A percentile compares a stretch with the other conserved stretches of the same genome.
Conservation (phyloP, 2,888 invertebrate species). For the Suillia variegata region DNA sequence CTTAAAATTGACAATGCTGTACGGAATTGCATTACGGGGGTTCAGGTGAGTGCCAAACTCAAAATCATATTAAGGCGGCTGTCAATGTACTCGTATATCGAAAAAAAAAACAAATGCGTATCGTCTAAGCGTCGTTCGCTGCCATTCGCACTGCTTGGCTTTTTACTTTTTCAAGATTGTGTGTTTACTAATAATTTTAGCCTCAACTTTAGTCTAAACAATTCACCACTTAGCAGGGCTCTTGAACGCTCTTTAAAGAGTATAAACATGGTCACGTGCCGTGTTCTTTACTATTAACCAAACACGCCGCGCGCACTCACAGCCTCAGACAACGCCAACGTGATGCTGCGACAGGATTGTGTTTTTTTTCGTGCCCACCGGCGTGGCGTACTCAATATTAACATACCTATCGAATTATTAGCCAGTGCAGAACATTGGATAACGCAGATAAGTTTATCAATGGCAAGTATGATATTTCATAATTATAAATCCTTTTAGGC, state of each 20-base stretch:
- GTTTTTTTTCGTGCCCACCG: conserved; percentile 27
- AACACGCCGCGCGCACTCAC: too few species aligned
- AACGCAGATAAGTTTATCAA: conserved; percentile 41
- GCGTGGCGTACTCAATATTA: conserved; percentile 42
- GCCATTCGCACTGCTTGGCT: conserved; percentile 54
- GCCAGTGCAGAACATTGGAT: conserved; percentile 55
- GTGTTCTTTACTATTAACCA: conserved; percentile 30
- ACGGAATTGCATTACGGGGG: conserved; percentile 40
- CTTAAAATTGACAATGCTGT: conserved; percentile 16
- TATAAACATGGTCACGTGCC: conserved; percentile 61
- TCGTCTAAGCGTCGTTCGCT: conserved; percentile 49
- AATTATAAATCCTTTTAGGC: conserved; percentile 52
- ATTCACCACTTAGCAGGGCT: conserved; percentile 42
- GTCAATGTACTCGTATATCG: conserved; percentile 18
- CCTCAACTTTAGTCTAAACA: conserved; percentile 42
- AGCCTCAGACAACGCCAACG: too few species aligned
- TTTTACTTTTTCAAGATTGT: conserved; percentile 52
- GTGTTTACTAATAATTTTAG: conserved; percentile 50
- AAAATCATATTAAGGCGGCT: conserved; percentile 18
- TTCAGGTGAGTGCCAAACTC: conserved; percentile 43
- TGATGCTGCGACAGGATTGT: conserved; percentile 34
- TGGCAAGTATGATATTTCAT: conserved; percentile 40
- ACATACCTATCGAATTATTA: conserved; percentile 55
- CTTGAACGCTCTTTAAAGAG: conserved; percentile 51
- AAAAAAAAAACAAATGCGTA: conserved; percentile 52